These are phyloP conservation scores for Acrocephalus kingi DNA, from an alignment of 2,113 vertebrate genomes.

Conservation along the genomic window DNA sequence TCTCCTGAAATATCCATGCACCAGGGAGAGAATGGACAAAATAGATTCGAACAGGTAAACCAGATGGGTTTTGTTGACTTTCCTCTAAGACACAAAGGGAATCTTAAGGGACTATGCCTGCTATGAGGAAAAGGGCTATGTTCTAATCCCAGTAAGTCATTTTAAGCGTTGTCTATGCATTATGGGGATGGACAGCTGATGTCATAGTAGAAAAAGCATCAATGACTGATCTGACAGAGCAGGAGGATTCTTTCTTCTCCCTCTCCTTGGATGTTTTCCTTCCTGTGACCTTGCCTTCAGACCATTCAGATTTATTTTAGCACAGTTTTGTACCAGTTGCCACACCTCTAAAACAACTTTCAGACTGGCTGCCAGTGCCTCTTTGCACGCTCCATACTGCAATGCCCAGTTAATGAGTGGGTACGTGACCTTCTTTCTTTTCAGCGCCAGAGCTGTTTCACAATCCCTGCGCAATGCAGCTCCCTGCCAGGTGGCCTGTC, in stretches of 20 bases:
- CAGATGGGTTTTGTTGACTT: neutral
- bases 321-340: neutral
- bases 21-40: neutral
- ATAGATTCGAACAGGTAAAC: neutral
- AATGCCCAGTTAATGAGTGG: slow-evolving; percentile 34
- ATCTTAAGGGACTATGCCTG: neutral
- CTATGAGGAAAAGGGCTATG: neutral
- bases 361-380: neutral
- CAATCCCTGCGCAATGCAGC: neutral
- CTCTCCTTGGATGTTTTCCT: neutral
- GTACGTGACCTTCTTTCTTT: slow-evolving; percentile 38
- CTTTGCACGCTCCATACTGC: neutral
- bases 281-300: slow-evolving; percentile 11
- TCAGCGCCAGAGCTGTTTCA: neutral
- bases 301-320: neutral
- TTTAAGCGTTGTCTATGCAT: neutral
- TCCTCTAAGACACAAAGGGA: neutral
- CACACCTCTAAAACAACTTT: slow-evolving; percentile 13
- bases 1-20: neutral
- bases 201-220: neutral
- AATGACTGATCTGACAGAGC: neutral
- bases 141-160: neutral
- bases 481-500: neutral
- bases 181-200: neutral
- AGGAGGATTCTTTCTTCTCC: neutral